Evolutionary conservation across 35 echinoderm and acorn worm genomes (phyloP).

Genomic region (Acanthaster planci): DNA sequence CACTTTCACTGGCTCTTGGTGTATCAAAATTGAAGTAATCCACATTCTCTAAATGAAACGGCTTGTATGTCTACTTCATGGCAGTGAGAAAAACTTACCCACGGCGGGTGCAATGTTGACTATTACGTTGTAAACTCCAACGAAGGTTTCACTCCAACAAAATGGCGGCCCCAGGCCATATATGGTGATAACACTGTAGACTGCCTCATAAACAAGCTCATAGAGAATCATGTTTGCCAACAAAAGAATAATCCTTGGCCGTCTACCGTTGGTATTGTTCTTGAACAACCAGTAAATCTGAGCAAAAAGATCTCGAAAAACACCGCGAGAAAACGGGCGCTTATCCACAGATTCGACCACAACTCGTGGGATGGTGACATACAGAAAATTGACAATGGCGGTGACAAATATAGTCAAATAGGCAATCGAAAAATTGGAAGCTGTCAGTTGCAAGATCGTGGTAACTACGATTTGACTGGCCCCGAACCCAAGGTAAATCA

Average conservation of each 20-base stretch:
- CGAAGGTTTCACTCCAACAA: constrained; percentile 38
- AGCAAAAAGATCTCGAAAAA: background rate
- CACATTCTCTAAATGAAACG: too few relatives aligned
- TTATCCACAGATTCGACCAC: constrained; percentile 13
- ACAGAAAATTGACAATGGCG: constrained; percentile 33
- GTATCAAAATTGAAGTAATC: too few relatives aligned
- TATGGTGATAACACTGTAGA: constrained; percentile 49
- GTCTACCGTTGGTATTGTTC: constrained; percentile 2
- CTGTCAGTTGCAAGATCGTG: constrained; percentile 30
- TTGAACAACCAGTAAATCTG: constrained; percentile 16
- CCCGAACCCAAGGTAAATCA: constrained; percentile 40
- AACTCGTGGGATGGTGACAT: constrained; percentile 20
- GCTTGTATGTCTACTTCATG: too few relatives aligned
- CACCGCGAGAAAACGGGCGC: constrained; percentile 12
- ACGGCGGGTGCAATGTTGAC: constrained; percentile 20
- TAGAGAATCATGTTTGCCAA: background rate
- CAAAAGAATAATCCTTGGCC: background rate
- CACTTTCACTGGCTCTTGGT: background rate
- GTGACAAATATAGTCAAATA: background rate
- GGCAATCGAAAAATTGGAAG: background rate
- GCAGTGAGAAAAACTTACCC: constrained; percentile 10
- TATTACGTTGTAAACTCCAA: constrained; percentile 42
- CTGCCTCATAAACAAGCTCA: constrained; percentile 11
- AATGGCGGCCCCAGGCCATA: constrained; percentile 46
- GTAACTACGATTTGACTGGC: constrained; percentile 23